Percentiles rank a stretch among this genome's conserved stretches.
Conservation (phyloP, 2,888 invertebrate species). For the Apodemia mormo region DNA sequence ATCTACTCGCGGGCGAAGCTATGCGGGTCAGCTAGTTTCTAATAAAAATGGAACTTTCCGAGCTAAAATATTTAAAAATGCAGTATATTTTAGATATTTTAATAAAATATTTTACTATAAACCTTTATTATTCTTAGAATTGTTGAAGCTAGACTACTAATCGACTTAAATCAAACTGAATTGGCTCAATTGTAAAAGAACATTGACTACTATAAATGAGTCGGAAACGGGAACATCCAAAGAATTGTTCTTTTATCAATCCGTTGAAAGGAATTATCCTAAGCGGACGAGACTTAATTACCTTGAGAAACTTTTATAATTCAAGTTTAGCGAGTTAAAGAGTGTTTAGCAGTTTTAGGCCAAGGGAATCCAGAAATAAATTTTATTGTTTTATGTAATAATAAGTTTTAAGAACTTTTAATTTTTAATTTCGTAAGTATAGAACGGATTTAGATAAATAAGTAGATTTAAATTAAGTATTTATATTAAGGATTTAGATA, state of each 20-base stretch:
- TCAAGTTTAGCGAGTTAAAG: conserved; percentile 20
- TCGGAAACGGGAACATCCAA: conserved; percentile 16
- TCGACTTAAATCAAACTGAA: conserved; percentile 1
- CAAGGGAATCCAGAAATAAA: not conserved
- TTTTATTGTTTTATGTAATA: no score
- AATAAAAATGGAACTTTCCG: no score
- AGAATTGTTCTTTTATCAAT: conserved; percentile 23
- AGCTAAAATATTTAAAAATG: no score
- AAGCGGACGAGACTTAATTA: conserved; percentile 24
- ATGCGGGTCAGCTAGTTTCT: no score
- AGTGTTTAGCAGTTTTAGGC: conserved; percentile 3
- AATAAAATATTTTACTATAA: no score
- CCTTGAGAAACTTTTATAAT: conserved; percentile 24
- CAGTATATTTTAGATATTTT: no score
- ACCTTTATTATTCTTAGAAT: not conserved
- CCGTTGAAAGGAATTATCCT: conserved; percentile 25
- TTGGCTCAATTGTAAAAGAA: conserved; percentile 6
- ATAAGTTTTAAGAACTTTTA: no score
- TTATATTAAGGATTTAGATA: no score
- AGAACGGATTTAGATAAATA: no score
- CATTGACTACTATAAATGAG: conserved; percentile 10
- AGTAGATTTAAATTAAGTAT: no score
- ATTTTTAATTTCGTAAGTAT: no score
- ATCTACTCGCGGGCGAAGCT: no score
- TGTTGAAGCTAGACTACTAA: not conserved